Percentiles rank a stretch among this genome's conserved stretches.
Evolutionary conservation across 2,113 vertebrate species (phyloP).

Genomic region (Gavia stellata): DNA sequence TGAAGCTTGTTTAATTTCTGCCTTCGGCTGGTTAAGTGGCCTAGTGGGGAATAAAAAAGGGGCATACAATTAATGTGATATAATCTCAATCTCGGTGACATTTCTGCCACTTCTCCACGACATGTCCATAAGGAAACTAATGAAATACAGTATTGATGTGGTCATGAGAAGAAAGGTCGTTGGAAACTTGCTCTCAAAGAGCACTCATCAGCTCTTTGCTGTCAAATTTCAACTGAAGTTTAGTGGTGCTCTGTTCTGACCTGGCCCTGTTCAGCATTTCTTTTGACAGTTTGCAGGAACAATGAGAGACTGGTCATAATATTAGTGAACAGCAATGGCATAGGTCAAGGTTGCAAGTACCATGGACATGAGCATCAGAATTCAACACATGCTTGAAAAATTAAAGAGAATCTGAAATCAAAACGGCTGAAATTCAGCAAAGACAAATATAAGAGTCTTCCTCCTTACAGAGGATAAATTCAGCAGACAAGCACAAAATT

Average conservation of each 20-base stretch:
- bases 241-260: neutral
- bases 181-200: neutral
- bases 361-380: neutral
- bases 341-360: neutral
- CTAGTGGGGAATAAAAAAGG: neutral
- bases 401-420: neutral
- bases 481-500: neutral
- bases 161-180: neutral
- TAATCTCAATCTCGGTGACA: neutral
- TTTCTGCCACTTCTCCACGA: neutral
- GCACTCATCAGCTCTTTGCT: neutral
- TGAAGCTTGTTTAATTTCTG: neutral
- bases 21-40: neutral
- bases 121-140: neutral
- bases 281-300: neutral
- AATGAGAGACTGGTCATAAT: accelerated
- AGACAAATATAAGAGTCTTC: neutral
- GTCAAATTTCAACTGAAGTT: neutral
- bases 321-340: neutral
- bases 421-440: neutral
- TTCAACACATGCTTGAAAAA: neutral
- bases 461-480: neutral
- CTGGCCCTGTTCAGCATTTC: neutral
- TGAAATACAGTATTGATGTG: neutral
- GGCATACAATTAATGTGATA: neutral